Conservation (phyloP, 2,113 vertebrate genomes). For the Malurus elegans region DNA sequence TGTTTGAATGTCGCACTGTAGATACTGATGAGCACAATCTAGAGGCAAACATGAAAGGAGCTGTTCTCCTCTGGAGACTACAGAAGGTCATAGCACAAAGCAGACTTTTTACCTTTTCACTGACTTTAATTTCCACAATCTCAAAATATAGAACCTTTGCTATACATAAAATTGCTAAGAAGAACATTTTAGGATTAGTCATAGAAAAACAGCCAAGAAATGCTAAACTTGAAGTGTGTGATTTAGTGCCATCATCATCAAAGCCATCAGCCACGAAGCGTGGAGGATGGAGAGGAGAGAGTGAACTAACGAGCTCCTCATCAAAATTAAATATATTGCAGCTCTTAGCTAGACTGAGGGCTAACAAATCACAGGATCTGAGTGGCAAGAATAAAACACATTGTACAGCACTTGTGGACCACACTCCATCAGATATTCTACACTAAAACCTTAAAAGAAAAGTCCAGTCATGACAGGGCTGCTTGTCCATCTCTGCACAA, state of each 20-base stretch:
- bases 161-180: background rate
- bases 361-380: background rate
- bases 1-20: accelerated
- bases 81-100: background rate
- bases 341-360: background rate
- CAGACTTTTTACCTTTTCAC: background rate
- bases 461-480: accelerated
- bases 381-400: background rate
- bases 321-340: background rate
- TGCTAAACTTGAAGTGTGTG: background rate
- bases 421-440: background rate
- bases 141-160: background rate
- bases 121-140: background rate
- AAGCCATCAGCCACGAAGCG: background rate
- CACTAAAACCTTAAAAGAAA: too few relatives aligned
- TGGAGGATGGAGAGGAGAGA: background rate
- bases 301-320: background rate
- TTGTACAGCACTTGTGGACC: background rate
- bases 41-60: background rate
- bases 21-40: background rate
- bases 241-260: background rate
- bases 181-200: background rate
- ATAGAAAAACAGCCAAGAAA: background rate
- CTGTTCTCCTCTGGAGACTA: background rate
- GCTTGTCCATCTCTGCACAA: background rate